A percentile compares a stretch with the other conserved stretches of the same genome.
phyloP scores from a whole-genome alignment of 2,888 invertebrate genomes.

The Gandaritis pyraliata region DNA sequence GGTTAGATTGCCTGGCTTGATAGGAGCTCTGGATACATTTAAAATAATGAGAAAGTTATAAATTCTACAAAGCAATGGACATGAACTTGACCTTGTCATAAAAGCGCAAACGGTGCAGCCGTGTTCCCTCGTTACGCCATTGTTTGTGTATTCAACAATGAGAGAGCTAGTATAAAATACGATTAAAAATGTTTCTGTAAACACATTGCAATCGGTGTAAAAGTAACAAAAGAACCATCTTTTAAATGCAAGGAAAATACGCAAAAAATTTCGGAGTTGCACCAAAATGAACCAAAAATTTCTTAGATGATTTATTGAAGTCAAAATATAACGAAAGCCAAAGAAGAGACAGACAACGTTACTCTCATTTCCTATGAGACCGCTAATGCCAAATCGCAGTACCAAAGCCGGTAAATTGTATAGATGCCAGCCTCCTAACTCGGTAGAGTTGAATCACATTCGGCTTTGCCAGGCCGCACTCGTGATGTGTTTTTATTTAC shows the following conservation, averaged over 20 bases:
- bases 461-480: slow-evolving; percentile 41
- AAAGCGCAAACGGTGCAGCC: slow-evolving; percentile 2
- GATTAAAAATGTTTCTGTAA: neutral
- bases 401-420: slow-evolving; percentile 31
- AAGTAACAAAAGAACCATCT: too few species aligned
- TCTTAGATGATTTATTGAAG: too few species aligned
- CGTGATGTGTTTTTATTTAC: slow-evolving; percentile 29
- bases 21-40: slow-evolving; percentile 2
- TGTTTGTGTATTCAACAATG: neutral
- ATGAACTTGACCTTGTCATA: slow-evolving; percentile 7
- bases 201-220: neutral
- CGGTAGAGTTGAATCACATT: slow-evolving; percentile 39
- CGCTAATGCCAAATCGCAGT: slow-evolving; percentile 27
- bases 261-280: neutral
- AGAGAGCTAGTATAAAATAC: neutral
- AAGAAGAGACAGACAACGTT: slow-evolving; percentile 3
- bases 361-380: slow-evolving; percentile 1
- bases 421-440: slow-evolving; percentile 28
- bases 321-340: neutral
- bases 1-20: slow-evolving; percentile 16
- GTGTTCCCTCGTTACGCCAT: slow-evolving; percentile 2
- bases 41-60: slow-evolving; percentile 8
- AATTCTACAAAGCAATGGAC: neutral
- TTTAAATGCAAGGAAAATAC: too few species aligned
- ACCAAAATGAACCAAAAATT: neutral